Conservation (phyloP, 2,113 vertebrate genomes). For the Sphyrna mokarran region DNA sequence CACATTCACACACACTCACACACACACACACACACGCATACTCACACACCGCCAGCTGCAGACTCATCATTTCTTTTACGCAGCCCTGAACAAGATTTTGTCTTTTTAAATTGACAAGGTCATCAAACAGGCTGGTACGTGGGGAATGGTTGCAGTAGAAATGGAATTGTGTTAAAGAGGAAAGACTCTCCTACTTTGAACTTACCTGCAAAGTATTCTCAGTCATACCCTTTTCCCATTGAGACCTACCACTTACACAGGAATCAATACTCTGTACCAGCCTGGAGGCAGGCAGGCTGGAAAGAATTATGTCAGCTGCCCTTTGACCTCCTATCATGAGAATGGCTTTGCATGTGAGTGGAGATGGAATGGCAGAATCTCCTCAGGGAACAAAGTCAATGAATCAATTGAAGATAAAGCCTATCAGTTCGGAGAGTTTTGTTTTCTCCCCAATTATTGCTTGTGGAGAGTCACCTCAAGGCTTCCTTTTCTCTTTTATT, state of each 20-base stretch:
- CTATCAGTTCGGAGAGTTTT: background rate
- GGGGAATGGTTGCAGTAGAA: background rate
- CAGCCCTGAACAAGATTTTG: background rate
- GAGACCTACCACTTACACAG: background rate
- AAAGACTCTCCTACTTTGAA: background rate
- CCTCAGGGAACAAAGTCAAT: background rate
- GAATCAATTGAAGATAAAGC: slow-evolving; percentile 1
- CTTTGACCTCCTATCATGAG: background rate
- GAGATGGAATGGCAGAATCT: background rate
- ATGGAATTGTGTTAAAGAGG: background rate
- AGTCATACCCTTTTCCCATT: background rate
- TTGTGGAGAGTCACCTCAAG: background rate
- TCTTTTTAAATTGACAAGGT: background rate
- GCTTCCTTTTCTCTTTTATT: background rate
- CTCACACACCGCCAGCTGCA: too few relatives aligned
- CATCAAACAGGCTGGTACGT: background rate
- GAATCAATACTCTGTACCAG: background rate
- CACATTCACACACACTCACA: too few relatives aligned
- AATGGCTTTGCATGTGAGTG: background rate
- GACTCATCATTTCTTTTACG: background rate
- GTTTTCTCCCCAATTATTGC: background rate
- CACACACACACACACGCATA: too few relatives aligned
- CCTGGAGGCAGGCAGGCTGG: background rate
- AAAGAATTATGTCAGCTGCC: background rate
- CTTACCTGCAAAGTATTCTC: background rate